Percentiles rank a stretch among this genome's conserved stretches.
Conservation (phyloP, 2,888 invertebrate genomes). For the Thera obeliscata region DNA sequence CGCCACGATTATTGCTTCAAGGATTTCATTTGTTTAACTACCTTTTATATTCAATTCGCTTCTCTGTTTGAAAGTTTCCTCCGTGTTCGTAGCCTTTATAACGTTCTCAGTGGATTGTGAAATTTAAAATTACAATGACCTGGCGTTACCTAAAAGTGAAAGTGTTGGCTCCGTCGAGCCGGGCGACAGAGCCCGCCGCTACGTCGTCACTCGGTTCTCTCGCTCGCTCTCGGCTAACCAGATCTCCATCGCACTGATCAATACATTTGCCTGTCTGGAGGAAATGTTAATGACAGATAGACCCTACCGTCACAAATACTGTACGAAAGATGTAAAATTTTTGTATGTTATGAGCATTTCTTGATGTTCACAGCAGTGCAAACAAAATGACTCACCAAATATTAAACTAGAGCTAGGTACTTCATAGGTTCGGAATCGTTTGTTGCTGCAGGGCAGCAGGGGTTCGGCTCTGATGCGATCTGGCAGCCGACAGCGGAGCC, state of each 20-base stretch:
- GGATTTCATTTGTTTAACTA: slow-evolving; percentile 30
- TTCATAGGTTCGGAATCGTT: slow-evolving; percentile 32
- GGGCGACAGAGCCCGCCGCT: slow-evolving; percentile 26
- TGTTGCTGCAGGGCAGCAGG: slow-evolving; percentile 28
- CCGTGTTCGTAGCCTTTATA: slow-evolving; percentile 28
- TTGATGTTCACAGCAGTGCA: slow-evolving; percentile 45
- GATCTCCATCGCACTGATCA: slow-evolving; percentile 26
- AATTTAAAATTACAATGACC: slow-evolving; percentile 41
- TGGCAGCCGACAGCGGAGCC: slow-evolving; percentile 40
- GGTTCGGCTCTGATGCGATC: slow-evolving; percentile 30
- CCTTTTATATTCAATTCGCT: slow-evolving; percentile 23
- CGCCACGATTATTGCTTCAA: slow-evolving; percentile 24
- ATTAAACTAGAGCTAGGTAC: slow-evolving; percentile 29
- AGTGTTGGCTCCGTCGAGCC: slow-evolving; percentile 36
- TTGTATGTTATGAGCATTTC: slow-evolving; percentile 35
- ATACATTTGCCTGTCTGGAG: slow-evolving; percentile 33
- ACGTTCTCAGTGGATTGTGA: slow-evolving; percentile 34
- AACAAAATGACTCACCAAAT: slow-evolving; percentile 60
- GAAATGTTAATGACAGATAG: slow-evolving; percentile 33
- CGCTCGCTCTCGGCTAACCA: slow-evolving; percentile 32
- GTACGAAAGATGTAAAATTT: slow-evolving; percentile 16
- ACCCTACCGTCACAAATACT: slow-evolving; percentile 25
- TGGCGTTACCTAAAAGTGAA: slow-evolving; percentile 54
- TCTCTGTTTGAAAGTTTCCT: slow-evolving; percentile 27
- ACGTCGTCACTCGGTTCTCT: slow-evolving; percentile 27